A percentile compares a stretch with the other conserved stretches of the same genome.
phyloP scores from a whole-genome alignment of 2,888 invertebrate genomes.

The Tiliacea aurago region DNA sequence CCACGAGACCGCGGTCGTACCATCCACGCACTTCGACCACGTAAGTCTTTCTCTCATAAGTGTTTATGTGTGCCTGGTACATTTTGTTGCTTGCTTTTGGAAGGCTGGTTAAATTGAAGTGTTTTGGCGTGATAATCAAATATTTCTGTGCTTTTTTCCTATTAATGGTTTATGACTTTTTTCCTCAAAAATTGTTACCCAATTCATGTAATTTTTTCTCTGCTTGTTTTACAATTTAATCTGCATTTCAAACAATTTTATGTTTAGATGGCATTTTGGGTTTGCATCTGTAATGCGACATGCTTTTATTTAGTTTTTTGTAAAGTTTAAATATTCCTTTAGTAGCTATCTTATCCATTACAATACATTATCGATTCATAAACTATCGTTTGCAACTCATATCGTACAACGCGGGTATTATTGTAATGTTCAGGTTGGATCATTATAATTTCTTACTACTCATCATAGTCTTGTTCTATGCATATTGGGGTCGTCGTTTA shows the following conservation, averaged over 20 bases:
- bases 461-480: slow-evolving; percentile 22
- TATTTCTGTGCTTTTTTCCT: background rate
- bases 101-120: slow-evolving; percentile 45
- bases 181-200: background rate
- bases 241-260: slow-evolving; percentile 40
- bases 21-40: slow-evolving; percentile 85
- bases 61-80: slow-evolving; percentile 44
- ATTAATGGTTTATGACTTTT: background rate
- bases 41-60: slow-evolving; percentile 77
- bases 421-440: slow-evolving; percentile 29
- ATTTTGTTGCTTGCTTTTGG: slow-evolving; percentile 28
- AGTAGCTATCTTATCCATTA: slow-evolving; percentile 51
- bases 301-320: slow-evolving; percentile 21
- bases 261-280: slow-evolving; percentile 19
- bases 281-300: slow-evolving; percentile 31
- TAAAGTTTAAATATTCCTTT: slow-evolving; percentile 16
- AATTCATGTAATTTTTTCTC: background rate
- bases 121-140: background rate
- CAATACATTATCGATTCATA: slow-evolving; percentile 47
- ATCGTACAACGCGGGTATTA: slow-evolving; percentile 2
- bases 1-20: slow-evolving; percentile 85
- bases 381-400: slow-evolving; percentile 10
- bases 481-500: slow-evolving; percentile 27
- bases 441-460: slow-evolving; percentile 24
- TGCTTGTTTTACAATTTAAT: slow-evolving; percentile 10